Conservation (phyloP, 2,888 invertebrate genomes). For the Prosopocoilus inquinatus region DNA sequence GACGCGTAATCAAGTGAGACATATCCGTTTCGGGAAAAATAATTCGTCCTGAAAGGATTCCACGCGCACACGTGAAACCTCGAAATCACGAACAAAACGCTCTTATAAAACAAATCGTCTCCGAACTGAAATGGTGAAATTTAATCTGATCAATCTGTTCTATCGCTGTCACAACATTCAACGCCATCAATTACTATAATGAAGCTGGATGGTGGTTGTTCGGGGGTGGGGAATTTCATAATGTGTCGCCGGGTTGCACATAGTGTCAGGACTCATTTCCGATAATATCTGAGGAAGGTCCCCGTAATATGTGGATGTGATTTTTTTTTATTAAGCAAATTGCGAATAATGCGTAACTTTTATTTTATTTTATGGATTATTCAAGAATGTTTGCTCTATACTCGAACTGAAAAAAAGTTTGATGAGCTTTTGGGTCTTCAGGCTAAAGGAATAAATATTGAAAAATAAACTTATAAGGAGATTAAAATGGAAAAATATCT, state of each 20-base stretch:
- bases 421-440: too few species aligned
- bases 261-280: slow-evolving; percentile 48
- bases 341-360: not conserved
- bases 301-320: slow-evolving; percentile 42
- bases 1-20: not conserved
- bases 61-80: slow-evolving; percentile 8
- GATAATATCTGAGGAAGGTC: slow-evolving; percentile 44
- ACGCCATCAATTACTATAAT: slow-evolving; percentile 50
- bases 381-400: too few species aligned
- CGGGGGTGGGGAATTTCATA: slow-evolving; percentile 24
- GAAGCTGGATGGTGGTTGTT: slow-evolving; percentile 41
- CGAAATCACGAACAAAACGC: slow-evolving; percentile 29
- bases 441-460: too few species aligned
- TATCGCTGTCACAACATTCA: slow-evolving; percentile 48
- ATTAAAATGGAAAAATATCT: too few species aligned
- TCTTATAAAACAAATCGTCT: slow-evolving; percentile 36
- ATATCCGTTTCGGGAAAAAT: slow-evolving; percentile 2
- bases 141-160: slow-evolving; percentile 50
- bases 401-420: too few species aligned
- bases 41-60: slow-evolving; percentile 3
- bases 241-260: slow-evolving; percentile 30
- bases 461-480: too few species aligned
- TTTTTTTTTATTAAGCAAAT: slow-evolving; percentile 27
- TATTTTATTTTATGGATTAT: too few species aligned
- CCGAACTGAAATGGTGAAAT: slow-evolving; percentile 42